Conservation (phyloP, 2,113 vertebrate genomes). For the Pedionomus torquatus region DNA sequence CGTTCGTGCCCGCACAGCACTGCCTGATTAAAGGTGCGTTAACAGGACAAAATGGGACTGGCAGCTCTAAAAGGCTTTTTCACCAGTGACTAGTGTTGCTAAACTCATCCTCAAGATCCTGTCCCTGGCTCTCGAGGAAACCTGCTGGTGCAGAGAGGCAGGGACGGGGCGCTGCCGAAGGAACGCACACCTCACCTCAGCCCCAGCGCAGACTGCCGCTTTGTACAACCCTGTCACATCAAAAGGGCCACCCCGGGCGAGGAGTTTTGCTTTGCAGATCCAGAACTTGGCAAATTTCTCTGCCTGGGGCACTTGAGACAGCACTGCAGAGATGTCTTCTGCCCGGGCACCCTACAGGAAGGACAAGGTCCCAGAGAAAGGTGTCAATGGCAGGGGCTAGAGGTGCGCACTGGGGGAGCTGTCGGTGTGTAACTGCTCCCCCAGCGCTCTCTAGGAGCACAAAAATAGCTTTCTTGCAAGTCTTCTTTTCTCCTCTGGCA, state of each 20-base stretch:
- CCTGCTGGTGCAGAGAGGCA: background rate
- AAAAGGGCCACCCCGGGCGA: slow-evolving; percentile 77
- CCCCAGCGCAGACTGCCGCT: slow-evolving; percentile 81
- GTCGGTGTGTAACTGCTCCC: fast-evolving
- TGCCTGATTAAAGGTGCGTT: background rate
- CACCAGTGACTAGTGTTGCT: background rate
- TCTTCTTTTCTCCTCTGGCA: background rate
- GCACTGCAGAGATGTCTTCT: slow-evolving; percentile 70
- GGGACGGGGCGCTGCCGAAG: fast-evolving
- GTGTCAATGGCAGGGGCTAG: fast-evolving
- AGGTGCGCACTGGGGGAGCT: background rate
- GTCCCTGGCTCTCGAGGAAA: fast-evolving
- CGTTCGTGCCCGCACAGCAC: fast-evolving
- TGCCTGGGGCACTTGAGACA: slow-evolving; percentile 82
- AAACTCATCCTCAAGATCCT: background rate
- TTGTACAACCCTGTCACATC: slow-evolving; percentile 82
- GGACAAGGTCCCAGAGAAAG: background rate
- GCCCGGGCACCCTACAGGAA: slow-evolving; percentile 74
- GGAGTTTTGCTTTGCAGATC: slow-evolving; percentile 87
- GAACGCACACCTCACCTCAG: slow-evolving; percentile 65
- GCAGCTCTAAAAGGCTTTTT: background rate
- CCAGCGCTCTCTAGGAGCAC: background rate
- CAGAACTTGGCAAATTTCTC: slow-evolving; percentile 91
- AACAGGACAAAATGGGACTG: fast-evolving
- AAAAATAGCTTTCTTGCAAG: background rate